These are phyloP conservation scores for Tragelaphus imberbis DNA, from an alignment of 2,113 vertebrate species.

Conservation along the genomic window DNA sequence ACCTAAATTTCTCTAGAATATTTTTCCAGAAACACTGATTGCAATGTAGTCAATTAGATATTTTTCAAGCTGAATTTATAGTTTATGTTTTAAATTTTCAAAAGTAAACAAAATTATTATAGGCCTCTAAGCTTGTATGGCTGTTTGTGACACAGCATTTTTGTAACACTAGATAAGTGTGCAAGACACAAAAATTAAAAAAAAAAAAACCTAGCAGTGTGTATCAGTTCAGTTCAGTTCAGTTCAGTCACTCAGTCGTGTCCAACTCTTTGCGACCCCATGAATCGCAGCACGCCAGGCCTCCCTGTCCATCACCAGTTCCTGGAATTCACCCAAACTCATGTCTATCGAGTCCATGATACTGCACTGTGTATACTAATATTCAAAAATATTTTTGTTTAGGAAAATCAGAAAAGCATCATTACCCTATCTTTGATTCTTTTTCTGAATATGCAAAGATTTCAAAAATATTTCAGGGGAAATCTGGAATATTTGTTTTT, in stretches of 20 bases:
- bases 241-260: no score
- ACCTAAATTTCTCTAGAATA: background rate
- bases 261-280: no score
- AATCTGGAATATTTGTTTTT: background rate
- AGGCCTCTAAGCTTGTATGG: background rate
- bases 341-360: accelerated
- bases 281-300: accelerated
- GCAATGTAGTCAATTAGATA: background rate
- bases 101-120: background rate
- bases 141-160: background rate
- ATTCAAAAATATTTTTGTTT: background rate
- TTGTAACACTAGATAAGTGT: background rate
- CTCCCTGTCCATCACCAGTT: no score
- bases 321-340: no score
- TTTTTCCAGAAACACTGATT: background rate
- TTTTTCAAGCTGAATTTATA: background rate
- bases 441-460: background rate
- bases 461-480: background rate
- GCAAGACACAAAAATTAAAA: background rate
- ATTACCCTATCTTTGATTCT: background rate
- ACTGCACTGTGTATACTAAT: background rate
- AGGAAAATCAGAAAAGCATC: background rate
- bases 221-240: no score
- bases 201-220: background rate
- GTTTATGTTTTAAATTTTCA: slow-evolving; percentile 1